These are phyloP conservation scores for Notiomystis cincta DNA, from an alignment of 2,113 vertebrate species.

Conservation along the genomic window DNA sequence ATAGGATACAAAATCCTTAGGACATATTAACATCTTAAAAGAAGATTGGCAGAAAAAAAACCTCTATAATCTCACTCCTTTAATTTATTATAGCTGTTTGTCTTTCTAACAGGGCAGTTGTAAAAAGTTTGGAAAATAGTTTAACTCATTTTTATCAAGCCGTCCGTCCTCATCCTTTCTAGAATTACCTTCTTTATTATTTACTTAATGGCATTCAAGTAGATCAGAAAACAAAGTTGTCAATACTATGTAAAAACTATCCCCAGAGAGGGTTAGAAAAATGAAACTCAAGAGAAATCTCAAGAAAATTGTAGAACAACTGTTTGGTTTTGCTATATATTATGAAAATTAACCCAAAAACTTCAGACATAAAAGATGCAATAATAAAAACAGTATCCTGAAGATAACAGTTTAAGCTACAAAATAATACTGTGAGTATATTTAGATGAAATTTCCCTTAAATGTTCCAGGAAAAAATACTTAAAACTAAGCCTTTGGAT, in stretches of 20 bases:
- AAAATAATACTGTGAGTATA: background rate
- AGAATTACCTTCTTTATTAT: background rate
- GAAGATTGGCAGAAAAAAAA: background rate
- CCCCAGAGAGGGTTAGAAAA: background rate
- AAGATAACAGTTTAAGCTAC: background rate
- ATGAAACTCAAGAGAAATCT: background rate
- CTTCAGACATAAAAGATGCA: background rate
- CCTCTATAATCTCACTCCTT: background rate
- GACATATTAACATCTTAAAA: background rate
- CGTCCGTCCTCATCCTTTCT: background rate
- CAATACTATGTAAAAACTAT: background rate
- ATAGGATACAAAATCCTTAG: background rate
- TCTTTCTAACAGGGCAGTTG: background rate
- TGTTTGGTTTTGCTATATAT: background rate
- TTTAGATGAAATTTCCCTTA: constrained; percentile 1
- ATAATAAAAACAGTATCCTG: background rate
- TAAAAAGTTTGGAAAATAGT: background rate
- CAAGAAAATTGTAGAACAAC: background rate
- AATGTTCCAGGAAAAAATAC: constrained; percentile 7
- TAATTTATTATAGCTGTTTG: background rate
- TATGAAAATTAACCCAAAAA: background rate
- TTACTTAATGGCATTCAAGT: background rate
- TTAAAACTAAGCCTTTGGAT: background rate
- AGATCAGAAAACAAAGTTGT: background rate
- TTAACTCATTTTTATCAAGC: background rate